Percentiles rank a stretch among this genome's conserved stretches.
Evolutionary conservation across 2,797 vertebrate genomes (phyloP).

Genomic region (Esox lucius): DNA sequence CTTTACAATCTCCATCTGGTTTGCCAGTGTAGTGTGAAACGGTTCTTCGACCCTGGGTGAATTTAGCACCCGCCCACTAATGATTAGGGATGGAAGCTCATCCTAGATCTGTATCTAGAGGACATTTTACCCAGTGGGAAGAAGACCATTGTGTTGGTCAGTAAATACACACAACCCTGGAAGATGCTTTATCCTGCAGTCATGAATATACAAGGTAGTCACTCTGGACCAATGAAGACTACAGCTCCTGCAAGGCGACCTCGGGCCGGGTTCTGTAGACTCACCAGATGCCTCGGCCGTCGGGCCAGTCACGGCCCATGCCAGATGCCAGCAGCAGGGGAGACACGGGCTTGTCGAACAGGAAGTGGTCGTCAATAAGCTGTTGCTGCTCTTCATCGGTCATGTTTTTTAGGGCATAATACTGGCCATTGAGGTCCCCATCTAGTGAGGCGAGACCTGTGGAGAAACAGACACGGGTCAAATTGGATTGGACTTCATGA

Average conservation of each 20-base stretch:
- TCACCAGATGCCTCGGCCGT: constrained; percentile 86
- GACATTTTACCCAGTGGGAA: not conserved
- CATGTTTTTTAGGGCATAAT: constrained; percentile 86
- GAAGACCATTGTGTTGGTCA: not conserved
- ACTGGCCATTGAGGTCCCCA: constrained; percentile 85
- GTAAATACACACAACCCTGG: not conserved
- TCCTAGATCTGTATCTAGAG: not conserved
- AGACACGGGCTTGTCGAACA: constrained; percentile 89
- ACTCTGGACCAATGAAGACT: not conserved
- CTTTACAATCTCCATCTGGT: not conserved
- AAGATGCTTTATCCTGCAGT: not conserved
- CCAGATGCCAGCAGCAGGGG: constrained; percentile 85
- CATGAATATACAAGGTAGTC: not conserved
- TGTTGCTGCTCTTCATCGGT: constrained; percentile 88
- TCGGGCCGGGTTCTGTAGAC: constrained; percentile 23
- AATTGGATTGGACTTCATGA: no score
- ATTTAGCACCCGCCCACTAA: not conserved
- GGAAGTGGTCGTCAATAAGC: constrained; percentile 88
- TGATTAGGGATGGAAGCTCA: not conserved
- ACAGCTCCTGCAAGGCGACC: not conserved
- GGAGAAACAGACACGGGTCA: not conserved
- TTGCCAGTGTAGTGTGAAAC: not conserved
- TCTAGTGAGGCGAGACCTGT: constrained; percentile 79
- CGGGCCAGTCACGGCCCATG: constrained; percentile 88
- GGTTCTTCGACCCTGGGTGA: not conserved